A percentile compares a stretch with the other conserved stretches of the same genome.
These are phyloP conservation scores for Phyllostomus hastatus DNA, from an alignment of 2,113 vertebrate genomes.

Conservation along the genomic window DNA sequence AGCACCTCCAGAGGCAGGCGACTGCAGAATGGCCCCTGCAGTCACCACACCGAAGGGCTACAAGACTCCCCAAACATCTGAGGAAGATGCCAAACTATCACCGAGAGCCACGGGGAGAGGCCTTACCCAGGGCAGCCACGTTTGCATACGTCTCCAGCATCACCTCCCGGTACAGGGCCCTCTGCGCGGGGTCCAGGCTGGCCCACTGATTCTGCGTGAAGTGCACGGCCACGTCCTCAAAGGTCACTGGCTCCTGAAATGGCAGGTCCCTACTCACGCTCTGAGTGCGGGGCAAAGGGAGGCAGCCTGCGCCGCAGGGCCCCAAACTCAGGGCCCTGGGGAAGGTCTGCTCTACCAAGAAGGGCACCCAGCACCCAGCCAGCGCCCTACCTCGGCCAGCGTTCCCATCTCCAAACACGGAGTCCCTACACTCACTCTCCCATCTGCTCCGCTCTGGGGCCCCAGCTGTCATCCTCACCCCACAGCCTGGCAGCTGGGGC, in stretches of 20 bases:
- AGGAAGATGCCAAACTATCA: neutral
- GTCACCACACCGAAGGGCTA: neutral
- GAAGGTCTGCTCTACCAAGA: neutral
- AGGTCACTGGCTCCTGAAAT: conserved; percentile 62
- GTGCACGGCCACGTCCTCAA: conserved; percentile 60
- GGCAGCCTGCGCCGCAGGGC: neutral
- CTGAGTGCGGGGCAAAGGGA: no score
- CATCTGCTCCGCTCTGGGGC: neutral
- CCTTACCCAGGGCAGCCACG: conserved; percentile 49
- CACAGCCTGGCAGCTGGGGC: neutral
- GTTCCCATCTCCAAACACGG: neutral
- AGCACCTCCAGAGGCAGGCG: neutral
- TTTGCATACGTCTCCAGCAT: conserved; percentile 64
- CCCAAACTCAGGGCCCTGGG: neutral
- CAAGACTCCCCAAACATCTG: neutral
- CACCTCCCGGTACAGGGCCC: conserved; percentile 59
- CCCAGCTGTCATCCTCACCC: neutral
- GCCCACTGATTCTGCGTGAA: conserved; percentile 57
- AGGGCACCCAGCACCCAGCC: neutral
- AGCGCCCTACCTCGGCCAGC: neutral
- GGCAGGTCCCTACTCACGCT: neutral
- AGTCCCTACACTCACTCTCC: neutral
- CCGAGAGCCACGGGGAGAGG: neutral
- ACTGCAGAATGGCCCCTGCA: neutral
- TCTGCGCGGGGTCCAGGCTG: conserved; percentile 1